These are phyloP conservation scores for Phaonia tiefii DNA, from an alignment of 2,888 invertebrate genomes.

Conservation along the genomic window DNA sequence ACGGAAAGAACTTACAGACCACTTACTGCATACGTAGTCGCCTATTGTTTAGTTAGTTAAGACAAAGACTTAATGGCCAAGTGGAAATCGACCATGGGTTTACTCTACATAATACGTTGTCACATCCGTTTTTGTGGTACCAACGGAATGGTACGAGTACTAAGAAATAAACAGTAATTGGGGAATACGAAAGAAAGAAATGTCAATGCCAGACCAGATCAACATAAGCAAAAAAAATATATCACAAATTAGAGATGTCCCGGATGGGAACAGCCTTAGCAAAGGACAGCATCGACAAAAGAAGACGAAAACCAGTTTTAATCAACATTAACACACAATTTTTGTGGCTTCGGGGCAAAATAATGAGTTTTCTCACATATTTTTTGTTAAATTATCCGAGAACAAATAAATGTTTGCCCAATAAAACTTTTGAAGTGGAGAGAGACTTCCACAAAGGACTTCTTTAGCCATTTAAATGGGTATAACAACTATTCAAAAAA, in stretches of 20 bases:
- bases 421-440: too few species aligned
- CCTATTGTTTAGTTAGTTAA: background rate
- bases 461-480: too few species aligned
- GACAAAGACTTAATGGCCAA: conserved; percentile 33
- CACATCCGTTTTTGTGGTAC: background rate
- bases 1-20: background rate
- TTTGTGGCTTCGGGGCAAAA: too few species aligned
- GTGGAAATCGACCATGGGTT: background rate
- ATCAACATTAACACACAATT: background rate
- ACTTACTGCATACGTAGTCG: too few species aligned
- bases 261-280: background rate
- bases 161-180: conserved; percentile 22
- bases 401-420: too few species aligned
- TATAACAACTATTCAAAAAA: too few species aligned
- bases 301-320: background rate
- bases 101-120: background rate
- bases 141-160: background rate
- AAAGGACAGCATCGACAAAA: background rate
- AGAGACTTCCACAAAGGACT: too few species aligned
- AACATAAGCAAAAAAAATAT: background rate
- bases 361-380: too few species aligned
- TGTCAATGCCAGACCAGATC: background rate
- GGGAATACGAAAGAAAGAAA: conserved; percentile 4
- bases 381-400: too few species aligned
- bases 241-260: background rate